Evolutionary conservation across 1,140 invertebrate species (phyloP), one percentile per base, ranked within the genome.

Genomic region (Bombus confusus): DNA sequence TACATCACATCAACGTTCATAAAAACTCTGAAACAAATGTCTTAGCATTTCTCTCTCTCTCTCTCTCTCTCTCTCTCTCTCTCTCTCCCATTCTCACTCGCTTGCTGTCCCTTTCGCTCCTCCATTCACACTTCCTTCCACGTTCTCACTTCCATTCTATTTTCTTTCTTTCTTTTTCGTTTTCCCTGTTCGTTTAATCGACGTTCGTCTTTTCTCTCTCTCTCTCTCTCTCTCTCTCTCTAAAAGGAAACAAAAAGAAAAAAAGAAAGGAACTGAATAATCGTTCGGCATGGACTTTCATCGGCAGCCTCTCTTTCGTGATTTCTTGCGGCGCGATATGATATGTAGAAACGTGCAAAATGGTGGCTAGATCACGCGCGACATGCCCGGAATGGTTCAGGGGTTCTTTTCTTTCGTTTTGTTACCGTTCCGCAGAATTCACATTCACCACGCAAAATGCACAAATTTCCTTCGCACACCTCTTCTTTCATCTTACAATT

Each of bases 1-100:
- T 87, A 87, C 83, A 81, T 73, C 47, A n/a, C 80, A 90, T 87
- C 66, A 90, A 91, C 85, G 86, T 87, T 77, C 71, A 84, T 92
- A 90, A 89, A 71, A 92, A 92, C 62, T 91, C 80, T 89, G 91
- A 90, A 88, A 87, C 76, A 75, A 91, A 86, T 77, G 62, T 86
- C 85, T 47, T 47, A 12, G 71, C 41, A 47, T 47, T 4, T 41
- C n/a, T 47, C 41, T 74, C 52, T 74, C 22, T 74, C 31, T 31
- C 31, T 31, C 41, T 39, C 37, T 47, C 22, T 62, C 34, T 15
- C 68, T 87, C 47, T n/a, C n/a, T 41, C n/a, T 47, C 41, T 74
- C 52, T 74, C 22, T 74, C 31, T 31, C 31, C 47, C 41, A 59
- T 57, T 47, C 22, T 62, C 34, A 28, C 68, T 87, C 47, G 80